These are phyloP conservation scores for Oreortyx pictus DNA, from an alignment of 2,797 vertebrate genomes.

Conservation along the genomic window DNA sequence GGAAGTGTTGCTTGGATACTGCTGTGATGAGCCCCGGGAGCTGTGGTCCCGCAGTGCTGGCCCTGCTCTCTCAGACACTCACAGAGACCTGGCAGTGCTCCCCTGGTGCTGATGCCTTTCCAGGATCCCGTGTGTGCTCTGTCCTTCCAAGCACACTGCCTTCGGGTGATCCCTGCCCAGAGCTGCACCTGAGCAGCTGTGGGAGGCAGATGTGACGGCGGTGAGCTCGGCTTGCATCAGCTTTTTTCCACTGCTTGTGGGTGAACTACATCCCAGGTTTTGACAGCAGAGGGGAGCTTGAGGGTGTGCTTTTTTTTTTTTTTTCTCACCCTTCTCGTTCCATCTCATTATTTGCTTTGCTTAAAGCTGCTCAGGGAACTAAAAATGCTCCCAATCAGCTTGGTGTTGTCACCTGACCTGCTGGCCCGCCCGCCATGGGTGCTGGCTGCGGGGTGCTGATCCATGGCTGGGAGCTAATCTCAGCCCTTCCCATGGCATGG, in stretches of 20 bases:
- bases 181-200: constrained; percentile 27
- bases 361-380: constrained; percentile 59
- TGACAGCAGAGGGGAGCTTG: constrained; percentile 31
- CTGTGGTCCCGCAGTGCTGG: background rate
- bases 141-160: background rate
- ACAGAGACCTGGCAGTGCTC: background rate
- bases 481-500: background rate
- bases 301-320: background rate
- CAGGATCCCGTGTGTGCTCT: accelerated
- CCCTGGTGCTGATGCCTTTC: accelerated
- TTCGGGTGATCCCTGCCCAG: background rate
- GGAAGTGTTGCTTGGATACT: constrained; percentile 63
- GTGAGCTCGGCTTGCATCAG: background rate
- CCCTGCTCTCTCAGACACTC: background rate
- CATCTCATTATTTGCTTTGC: constrained; percentile 63
- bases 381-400: constrained; percentile 51
- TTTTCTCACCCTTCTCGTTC: constrained; percentile 26
- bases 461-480: constrained; percentile 25
- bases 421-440: accelerated
- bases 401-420: constrained; percentile 12
- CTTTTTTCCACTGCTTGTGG: background rate
- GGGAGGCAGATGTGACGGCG: background rate
- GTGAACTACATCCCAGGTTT: background rate
- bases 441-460: background rate
- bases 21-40: background rate